Evolutionary conservation across 2,888 invertebrate genomes (phyloP).

Genomic region (Oscheius sp.): DNA sequence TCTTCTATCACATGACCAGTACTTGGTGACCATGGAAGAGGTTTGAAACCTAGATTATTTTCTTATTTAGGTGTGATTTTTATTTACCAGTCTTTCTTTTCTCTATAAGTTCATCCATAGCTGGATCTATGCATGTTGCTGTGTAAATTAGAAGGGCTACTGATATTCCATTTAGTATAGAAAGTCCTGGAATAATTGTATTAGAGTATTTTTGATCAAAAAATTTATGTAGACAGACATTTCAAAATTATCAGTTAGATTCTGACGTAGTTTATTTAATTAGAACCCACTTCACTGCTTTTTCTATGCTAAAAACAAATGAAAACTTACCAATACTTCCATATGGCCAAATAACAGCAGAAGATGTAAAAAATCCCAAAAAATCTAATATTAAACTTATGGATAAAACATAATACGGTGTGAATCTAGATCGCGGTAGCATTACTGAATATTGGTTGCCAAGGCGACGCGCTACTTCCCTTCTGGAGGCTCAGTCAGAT

Average conservation of each 20-base stretch:
- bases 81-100: constrained; percentile 22
- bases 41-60: constrained; percentile 13
- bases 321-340: constrained; percentile 21
- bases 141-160: constrained; percentile 18
- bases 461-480: constrained; percentile 9
- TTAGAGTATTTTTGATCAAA: too few relatives aligned
- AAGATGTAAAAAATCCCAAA: constrained; percentile 16
- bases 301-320: not conserved
- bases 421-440: not conserved
- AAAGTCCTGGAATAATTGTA: constrained; percentile 16
- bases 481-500: not conserved
- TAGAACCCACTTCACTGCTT: not conserved
- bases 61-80: not conserved
- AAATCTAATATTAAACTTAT: not conserved
- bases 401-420: constrained; percentile 13
- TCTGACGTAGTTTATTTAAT: not conserved
- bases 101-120: constrained; percentile 25
- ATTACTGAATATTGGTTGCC: constrained; percentile 23
- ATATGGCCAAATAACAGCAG: constrained; percentile 22
- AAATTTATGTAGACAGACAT: not conserved
- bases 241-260: not conserved
- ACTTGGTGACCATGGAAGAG: not conserved
- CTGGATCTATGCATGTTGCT: constrained; percentile 14
- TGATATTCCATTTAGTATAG: not conserved
- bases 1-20: constrained; percentile 25